Base-by-base conservation (phyloP, 1,140 invertebrate species). In the Drosophila trapezifrons region DNA sequence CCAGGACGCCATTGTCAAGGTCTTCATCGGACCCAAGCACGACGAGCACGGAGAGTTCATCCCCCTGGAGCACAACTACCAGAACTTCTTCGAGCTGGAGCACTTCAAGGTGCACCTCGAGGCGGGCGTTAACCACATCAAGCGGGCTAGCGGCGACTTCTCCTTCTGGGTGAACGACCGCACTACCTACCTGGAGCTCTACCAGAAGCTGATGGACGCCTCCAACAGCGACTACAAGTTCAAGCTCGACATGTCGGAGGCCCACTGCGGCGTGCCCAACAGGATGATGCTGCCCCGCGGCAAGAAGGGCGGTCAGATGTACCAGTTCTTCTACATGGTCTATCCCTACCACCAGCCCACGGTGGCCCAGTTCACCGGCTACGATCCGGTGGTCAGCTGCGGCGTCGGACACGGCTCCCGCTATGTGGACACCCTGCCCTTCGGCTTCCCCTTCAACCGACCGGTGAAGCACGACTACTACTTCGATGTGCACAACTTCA, bases 391-490 rank as follows among this genome's bases (percentile, higher is more conserved):
- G 47, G 45, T 91, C 49, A 80, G 78, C 56, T 90, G 91, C 54
- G 93, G 93, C 15, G 52, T 93, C 27, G 92, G 92, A 6, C 86
- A 92, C 56, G 93, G 93, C 3, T 82, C 91, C 35, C 80, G 92
- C 27, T 90, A 92, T 51, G 73, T 92, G 22, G 94, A 94, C 78
- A 81, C 91, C 54, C 90, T 93, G 51, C 93, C 94, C 42, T 93
- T 95, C 78, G 95, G 94, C 13, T 96, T 94, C 92, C 95, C 95
- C 22, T 94, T 96, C 77, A 95, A 96, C 83, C 93, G 95, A 57
- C 93, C 93, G 20, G 93, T 94, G 56, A 85, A 93, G 58, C 93
- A 93, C 46, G 85, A 92, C 67, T 93, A 93, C 90, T 86, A 91
- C 80, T 94, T 94, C 92, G 90, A 93, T 66, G 93, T 95, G 54